A percentile compares a stretch with the other conserved stretches of the same genome.
Conservation (phyloP, 2,797 vertebrate species). For the Florisuga fusca region DNA sequence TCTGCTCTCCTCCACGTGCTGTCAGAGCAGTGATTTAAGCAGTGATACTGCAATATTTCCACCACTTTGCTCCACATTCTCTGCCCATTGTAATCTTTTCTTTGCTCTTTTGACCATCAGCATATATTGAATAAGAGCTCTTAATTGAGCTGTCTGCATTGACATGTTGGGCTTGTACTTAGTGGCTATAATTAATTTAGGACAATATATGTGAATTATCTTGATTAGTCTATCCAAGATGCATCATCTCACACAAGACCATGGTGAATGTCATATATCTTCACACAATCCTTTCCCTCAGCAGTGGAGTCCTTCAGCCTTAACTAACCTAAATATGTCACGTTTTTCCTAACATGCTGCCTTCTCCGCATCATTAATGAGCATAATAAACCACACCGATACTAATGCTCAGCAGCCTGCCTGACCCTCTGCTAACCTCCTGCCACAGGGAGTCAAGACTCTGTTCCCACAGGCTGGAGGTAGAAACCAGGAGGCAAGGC, state of each 20-base stretch:
- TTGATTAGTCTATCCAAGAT: constrained; percentile 61
- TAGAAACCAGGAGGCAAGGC: not conserved
- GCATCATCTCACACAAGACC: constrained; percentile 22
- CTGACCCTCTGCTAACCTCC: not conserved
- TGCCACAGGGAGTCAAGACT: not conserved
- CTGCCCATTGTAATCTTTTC: constrained; percentile 8
- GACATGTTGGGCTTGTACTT: constrained; percentile 62
- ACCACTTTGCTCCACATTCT: not conserved
- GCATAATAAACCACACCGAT: constrained; percentile 2
- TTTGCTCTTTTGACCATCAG: constrained; percentile 54
- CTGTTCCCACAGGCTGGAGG: not conserved
- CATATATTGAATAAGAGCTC: constrained; percentile 36
- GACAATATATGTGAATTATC: constrained; percentile 65
- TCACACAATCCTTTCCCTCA: not conserved
- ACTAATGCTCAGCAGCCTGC: not conserved
- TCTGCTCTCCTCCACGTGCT: not conserved
- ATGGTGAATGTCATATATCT: constrained; percentile 43
- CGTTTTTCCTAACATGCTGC: constrained; percentile 28
- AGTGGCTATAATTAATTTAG: constrained; percentile 68
- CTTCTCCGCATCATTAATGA: constrained; percentile 57
- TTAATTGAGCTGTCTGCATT: constrained; percentile 65
- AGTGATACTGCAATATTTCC: not conserved
- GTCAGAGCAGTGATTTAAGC: not conserved
- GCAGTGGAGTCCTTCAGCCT: constrained; percentile 36
- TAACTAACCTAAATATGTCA: constrained; percentile 62